Evolutionary conservation across 2,113 vertebrate species (phyloP).

Genomic region (Lichenostomus cassidix): DNA sequence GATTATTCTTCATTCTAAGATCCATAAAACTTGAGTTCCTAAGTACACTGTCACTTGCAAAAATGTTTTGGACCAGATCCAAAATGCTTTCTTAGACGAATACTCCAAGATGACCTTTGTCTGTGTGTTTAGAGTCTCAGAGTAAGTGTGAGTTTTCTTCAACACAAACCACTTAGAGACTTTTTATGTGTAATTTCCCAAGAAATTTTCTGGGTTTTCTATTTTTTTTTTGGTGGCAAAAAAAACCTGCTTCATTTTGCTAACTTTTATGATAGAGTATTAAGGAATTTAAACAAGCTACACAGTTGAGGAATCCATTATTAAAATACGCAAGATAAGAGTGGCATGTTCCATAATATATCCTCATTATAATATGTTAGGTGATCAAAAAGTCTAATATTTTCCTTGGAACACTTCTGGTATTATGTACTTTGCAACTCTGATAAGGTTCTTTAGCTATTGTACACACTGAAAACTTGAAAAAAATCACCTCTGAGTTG

Average conservation of each 20-base stretch:
- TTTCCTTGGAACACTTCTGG: slow-evolving; percentile 18
- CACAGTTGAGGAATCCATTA: neutral
- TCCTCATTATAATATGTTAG: neutral
- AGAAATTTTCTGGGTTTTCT: neutral
- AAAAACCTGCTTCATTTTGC: neutral
- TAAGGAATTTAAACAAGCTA: neutral
- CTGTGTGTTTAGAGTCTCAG: neutral
- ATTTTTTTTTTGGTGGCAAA: neutral
- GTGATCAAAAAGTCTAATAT: neutral
- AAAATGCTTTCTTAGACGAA: neutral
- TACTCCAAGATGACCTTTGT: neutral
- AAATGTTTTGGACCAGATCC: neutral
- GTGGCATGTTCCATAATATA: neutral
- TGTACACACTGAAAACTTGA: neutral
- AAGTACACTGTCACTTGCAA: neutral
- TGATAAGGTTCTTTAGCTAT: neutral
- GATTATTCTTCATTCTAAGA: neutral
- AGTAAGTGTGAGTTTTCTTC: neutral
- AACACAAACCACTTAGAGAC: neutral
- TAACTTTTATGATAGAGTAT: neutral
- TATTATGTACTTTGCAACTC: neutral
- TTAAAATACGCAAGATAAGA: neutral
- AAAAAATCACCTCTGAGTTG: neutral
- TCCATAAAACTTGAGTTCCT: neutral
- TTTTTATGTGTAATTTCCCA: neutral